Conservation (phyloP, 2,113 vertebrate species). For the Sorex fumeus region DNA sequence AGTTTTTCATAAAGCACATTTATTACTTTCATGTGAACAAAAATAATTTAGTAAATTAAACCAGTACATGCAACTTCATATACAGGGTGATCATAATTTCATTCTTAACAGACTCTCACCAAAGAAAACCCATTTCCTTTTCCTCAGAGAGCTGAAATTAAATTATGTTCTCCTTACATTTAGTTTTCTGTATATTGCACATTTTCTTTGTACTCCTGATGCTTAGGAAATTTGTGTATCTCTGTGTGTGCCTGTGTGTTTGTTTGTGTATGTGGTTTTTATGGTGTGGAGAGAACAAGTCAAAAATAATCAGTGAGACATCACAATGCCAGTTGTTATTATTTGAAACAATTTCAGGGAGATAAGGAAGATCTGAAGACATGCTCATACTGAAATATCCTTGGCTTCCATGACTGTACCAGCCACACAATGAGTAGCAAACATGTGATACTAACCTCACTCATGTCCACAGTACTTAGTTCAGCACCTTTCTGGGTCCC, state of each 20-base stretch:
- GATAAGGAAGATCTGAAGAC: neutral
- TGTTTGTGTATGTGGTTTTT: neutral
- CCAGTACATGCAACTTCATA: neutral
- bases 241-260: neutral
- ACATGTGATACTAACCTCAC: neutral
- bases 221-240: no score
- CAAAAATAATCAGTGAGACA: slow-evolving; percentile 24
- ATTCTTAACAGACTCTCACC: neutral
- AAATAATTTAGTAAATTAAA: slow-evolving; percentile 18
- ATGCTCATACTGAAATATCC: neutral
- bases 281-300: neutral
- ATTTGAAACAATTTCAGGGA: neutral
- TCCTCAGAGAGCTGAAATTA: neutral
- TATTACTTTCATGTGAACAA: slow-evolving; percentile 44
- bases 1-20: slow-evolving; percentile 38
- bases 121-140: neutral
- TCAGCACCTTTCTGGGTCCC: neutral
- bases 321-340: neutral
- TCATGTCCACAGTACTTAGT: neutral
- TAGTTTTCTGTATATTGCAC: slow-evolving; percentile 22
- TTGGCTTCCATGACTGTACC: neutral
- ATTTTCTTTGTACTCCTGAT: neutral
- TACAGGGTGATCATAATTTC: neutral
- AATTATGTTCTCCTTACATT: slow-evolving; percentile 6
- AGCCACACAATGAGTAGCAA: neutral